Evolutionary conservation across 2,888 invertebrate genomes (phyloP).

Genomic region (Mystacides longicornis): DNA sequence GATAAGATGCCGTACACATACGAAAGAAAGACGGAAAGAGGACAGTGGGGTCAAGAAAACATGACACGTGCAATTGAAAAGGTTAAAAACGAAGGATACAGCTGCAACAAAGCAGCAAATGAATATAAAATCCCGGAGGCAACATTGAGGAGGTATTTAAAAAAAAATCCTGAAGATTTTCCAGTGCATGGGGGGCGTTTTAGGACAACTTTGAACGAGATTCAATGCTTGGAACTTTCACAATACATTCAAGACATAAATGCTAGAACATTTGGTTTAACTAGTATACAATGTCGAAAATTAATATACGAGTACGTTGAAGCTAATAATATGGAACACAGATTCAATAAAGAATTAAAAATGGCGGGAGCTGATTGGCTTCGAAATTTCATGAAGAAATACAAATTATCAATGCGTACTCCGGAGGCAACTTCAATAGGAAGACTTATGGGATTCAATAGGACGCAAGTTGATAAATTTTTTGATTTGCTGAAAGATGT

Average conservation of each 20-base stretch:
- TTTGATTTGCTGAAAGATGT: constrained; percentile 10
- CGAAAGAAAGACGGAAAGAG: background rate
- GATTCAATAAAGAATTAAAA: background rate
- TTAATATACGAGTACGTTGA: background rate
- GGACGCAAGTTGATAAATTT: constrained; percentile 23
- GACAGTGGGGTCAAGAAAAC: background rate
- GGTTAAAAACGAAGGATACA: background rate
- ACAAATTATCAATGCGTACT: background rate
- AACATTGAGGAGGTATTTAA: background rate
- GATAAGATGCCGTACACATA: background rate
- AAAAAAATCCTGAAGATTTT: background rate
- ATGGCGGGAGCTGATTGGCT: background rate
- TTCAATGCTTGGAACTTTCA: background rate
- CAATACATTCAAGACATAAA: background rate
- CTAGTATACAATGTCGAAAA: background rate
- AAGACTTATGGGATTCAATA: constrained; percentile 26
- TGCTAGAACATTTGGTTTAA: background rate
- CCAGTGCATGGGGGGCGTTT: background rate
- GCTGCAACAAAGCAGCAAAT: background rate
- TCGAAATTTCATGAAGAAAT: background rate
- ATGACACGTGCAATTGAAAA: background rate
- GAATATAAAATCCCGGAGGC: background rate
- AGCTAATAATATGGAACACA: background rate
- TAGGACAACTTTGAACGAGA: background rate
- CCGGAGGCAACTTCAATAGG: constrained; percentile 20